phyloP scores from a whole-genome alignment of 1,140 invertebrate genomes.

The Neodiprion fabricii region DNA sequence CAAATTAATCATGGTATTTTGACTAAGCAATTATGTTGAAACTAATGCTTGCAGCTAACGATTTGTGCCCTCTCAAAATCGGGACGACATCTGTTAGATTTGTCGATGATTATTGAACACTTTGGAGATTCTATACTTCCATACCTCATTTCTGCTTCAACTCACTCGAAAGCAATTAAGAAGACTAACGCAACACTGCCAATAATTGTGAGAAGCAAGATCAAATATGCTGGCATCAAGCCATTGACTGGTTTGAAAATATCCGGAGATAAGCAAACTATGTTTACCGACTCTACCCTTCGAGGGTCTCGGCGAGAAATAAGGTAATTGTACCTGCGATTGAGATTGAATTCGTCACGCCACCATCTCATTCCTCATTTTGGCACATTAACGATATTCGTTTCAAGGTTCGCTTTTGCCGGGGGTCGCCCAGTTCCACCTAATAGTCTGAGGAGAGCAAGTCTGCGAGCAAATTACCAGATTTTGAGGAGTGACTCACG shows the following conservation, averaged over 20 bases:
- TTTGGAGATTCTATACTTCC: conserved; percentile 58
- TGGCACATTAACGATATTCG: not conserved
- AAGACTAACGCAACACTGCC: conserved; percentile 40
- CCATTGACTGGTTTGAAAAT: conserved; percentile 35
- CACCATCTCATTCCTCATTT: too few relatives aligned
- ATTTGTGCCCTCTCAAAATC: conserved; percentile 54
- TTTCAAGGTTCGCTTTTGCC: conserved; percentile 55
- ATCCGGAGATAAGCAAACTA: conserved; percentile 47
- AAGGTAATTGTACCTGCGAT: conserved; percentile 36
- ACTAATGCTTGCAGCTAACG: conserved; percentile 37
- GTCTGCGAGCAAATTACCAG: conserved; percentile 57
- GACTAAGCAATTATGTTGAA: not conserved
- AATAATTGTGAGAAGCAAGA: conserved; percentile 55
- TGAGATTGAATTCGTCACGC: too few relatives aligned
- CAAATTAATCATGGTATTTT: conserved; percentile 1
- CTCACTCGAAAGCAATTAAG: conserved; percentile 20
- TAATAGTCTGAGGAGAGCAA: conserved; percentile 51
- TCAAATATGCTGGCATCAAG: conserved; percentile 51
- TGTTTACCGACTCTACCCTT: conserved; percentile 54
- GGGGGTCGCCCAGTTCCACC: conserved; percentile 55
- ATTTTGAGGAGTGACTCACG: conserved; percentile 53
- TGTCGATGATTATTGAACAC: conserved; percentile 45
- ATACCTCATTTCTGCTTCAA: conserved; percentile 37
- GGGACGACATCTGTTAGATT: conserved; percentile 41
- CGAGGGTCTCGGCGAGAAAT: conserved; percentile 54